These are phyloP conservation scores for Acrocephalus kingi DNA, from an alignment of 2,113 vertebrate species.

Conservation along the genomic window DNA sequence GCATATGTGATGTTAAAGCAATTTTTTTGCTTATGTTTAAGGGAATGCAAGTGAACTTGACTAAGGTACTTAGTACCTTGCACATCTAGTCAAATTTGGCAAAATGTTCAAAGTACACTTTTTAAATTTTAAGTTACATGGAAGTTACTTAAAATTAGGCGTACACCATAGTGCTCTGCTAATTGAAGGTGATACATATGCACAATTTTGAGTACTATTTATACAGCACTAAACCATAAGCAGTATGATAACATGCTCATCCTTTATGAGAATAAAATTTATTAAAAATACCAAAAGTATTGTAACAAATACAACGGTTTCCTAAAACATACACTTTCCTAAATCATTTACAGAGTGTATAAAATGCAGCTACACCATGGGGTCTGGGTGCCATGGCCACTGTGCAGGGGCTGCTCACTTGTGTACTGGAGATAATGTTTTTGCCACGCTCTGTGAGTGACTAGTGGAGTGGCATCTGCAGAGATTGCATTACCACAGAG, in stretches of 20 bases:
- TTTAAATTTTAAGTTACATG: neutral
- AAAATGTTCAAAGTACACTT: neutral
- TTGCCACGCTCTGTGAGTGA: neutral
- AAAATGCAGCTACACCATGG: neutral
- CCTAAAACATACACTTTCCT: neutral
- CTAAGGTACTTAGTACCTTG: neutral
- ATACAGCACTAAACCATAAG: neutral
- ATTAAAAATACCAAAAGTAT: constrained; percentile 17
- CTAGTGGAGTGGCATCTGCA: neutral
- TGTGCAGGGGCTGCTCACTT: neutral
- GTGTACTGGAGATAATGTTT: neutral
- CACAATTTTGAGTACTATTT: neutral
- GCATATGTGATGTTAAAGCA: neutral
- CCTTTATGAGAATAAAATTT: constrained; percentile 23
- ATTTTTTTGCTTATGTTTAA: neutral
- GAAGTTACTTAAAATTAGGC: neutral
- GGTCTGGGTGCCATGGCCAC: neutral
- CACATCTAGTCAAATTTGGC: neutral
- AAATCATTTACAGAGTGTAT: neutral
- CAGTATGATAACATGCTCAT: neutral
- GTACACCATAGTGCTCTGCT: neutral
- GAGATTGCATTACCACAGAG: neutral
- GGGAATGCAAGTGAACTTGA: neutral
- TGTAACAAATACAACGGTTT: neutral
- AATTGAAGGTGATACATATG: neutral